Conservation (phyloP, 2,888 invertebrate genomes). For the Taphrorychus bicolor region DNA sequence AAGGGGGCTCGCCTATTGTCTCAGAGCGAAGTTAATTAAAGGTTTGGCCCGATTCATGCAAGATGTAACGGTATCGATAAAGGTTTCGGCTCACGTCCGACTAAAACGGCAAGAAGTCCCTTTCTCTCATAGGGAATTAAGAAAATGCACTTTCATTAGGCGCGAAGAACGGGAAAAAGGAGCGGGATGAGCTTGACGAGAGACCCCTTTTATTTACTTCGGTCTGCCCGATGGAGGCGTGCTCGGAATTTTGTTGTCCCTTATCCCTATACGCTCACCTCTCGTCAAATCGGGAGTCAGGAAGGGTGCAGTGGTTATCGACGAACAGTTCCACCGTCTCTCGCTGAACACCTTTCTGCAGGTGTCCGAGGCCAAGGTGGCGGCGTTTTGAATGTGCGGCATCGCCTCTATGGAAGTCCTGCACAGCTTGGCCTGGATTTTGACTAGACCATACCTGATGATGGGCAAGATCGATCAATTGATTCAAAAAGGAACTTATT, state of each 20-base stretch:
- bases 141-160: conserved; percentile 34
- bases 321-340: conserved; percentile 85
- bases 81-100: conserved; percentile 11
- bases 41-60: neutral
- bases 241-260: conserved; percentile 25
- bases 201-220: conserved; percentile 38
- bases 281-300: conserved; percentile 78
- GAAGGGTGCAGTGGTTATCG: conserved; percentile 73
- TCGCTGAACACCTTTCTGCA: conserved; percentile 76
- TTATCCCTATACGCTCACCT: conserved; percentile 62
- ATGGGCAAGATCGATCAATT: no score
- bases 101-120: neutral
- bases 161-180: conserved; percentile 29
- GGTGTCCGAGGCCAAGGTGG: conserved; percentile 70
- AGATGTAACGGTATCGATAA: neutral
- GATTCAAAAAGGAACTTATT: neutral
- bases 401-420: conserved; percentile 73
- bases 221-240: conserved; percentile 27
- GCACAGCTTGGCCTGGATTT: conserved; percentile 70
- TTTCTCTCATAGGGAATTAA: conserved; percentile 28
- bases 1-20: neutral
- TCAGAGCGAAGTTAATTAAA: neutral
- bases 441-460: conserved; percentile 62
- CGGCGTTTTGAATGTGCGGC: conserved; percentile 79
- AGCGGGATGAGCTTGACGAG: conserved; percentile 22